A percentile compares a stretch with the other conserved stretches of the same genome.
These are phyloP conservation scores for Notocelia uddmanniana DNA, from an alignment of 2,888 invertebrate species.

Conservation along the genomic window DNA sequence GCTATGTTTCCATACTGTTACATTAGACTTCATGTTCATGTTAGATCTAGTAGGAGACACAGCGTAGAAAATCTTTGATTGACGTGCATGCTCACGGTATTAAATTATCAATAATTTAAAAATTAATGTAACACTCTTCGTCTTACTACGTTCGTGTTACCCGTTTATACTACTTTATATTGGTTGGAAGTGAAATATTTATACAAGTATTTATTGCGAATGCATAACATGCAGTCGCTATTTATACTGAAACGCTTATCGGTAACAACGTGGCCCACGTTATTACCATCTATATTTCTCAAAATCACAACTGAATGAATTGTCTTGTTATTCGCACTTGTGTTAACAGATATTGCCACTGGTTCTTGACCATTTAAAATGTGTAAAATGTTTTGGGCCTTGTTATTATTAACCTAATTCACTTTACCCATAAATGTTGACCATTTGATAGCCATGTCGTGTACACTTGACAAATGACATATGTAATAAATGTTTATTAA, in stretches of 20 bases:
- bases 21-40: not conserved
- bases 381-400: slow-evolving; percentile 12
- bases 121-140: not conserved
- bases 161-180: not conserved
- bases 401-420: slow-evolving; percentile 32
- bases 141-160: not conserved
- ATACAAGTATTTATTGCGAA: slow-evolving; percentile 3
- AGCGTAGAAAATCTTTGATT: not conserved
- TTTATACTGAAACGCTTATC: not conserved
- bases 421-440: slow-evolving; percentile 15
- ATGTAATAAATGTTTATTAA: not conserved
- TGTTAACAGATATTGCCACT: slow-evolving; percentile 1
- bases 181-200: not conserved
- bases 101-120: not conserved
- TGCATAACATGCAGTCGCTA: not conserved
- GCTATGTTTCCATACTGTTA: not conserved
- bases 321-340: slow-evolving; percentile 29
- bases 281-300: slow-evolving; percentile 5
- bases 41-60: not conserved
- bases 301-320: slow-evolving; percentile 10
- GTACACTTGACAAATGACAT: slow-evolving; percentile 7
- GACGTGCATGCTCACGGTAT: not conserved
- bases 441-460: slow-evolving; percentile 25
- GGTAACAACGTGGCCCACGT: not conserved
- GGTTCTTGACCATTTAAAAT: slow-evolving; percentile 21